These are phyloP conservation scores for Ceyx margarethae DNA, from an alignment of 2,113 vertebrate species.

Conservation along the genomic window DNA sequence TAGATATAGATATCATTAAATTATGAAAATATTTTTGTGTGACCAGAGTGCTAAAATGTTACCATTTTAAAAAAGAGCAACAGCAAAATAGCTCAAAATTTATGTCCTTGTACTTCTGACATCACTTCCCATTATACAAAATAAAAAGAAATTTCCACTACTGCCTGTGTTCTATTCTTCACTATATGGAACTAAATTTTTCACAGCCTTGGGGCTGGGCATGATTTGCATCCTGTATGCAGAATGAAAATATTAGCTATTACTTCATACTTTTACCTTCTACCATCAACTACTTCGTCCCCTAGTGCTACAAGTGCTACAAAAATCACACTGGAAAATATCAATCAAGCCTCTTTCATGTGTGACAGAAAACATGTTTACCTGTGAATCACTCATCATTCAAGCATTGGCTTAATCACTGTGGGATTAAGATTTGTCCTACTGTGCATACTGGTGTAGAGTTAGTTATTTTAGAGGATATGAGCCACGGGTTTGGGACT, in stretches of 20 bases:
- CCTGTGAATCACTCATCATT: background rate
- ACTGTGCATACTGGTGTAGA: background rate
- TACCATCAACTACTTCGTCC: rapidly evolving
- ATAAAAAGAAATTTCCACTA: background rate
- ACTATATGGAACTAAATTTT: background rate
- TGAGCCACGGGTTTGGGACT: background rate
- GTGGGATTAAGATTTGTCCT: background rate
- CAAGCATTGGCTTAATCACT: background rate
- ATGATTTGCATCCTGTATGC: background rate
- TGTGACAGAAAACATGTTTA: background rate
- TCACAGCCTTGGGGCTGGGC: background rate
- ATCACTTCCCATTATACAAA: background rate
- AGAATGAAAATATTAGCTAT: background rate
- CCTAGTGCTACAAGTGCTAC: background rate
- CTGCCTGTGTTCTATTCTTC: background rate
- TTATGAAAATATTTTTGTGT: background rate
- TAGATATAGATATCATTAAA: background rate
- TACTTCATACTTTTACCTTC: background rate
- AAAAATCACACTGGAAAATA: background rate
- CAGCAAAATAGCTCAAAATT: background rate
- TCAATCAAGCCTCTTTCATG: background rate
- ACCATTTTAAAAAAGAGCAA: background rate
- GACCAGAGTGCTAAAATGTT: background rate
- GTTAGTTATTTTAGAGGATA: background rate
- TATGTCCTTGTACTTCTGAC: background rate